These are phyloP conservation scores for Turnix velox DNA, from an alignment of 2,113 vertebrate genomes.

Conservation along the genomic window DNA sequence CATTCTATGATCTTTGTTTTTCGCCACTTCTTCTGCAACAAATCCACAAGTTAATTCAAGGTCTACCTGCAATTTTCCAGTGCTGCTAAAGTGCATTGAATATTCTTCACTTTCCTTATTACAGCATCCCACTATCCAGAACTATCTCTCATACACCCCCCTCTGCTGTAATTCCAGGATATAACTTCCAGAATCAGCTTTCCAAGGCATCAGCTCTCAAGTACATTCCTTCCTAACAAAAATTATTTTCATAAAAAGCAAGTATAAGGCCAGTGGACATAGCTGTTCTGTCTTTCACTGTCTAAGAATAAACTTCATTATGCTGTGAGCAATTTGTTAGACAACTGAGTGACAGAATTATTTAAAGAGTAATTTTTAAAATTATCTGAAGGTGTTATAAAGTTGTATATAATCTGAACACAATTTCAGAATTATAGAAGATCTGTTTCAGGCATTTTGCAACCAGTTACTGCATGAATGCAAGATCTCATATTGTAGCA, in stretches of 20 bases:
- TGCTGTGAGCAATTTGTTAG: slow-evolving; percentile 18
- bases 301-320: slow-evolving; percentile 18
- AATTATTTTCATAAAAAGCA: neutral
- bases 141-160: neutral
- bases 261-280: neutral
- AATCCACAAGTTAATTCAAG: neutral
- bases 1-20: neutral
- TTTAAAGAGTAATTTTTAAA: slow-evolving; percentile 16
- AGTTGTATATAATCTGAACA: neutral
- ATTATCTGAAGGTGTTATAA: slow-evolving; percentile 23
- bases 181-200: neutral
- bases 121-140: neutral
- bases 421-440: neutral
- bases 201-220: neutral
- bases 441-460: neutral
- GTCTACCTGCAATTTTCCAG: neutral
- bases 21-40: neutral
- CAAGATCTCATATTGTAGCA: neutral
- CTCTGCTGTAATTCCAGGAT: neutral
- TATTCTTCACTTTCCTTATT: neutral
- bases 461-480: neutral
- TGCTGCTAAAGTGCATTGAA: neutral
- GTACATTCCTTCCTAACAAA: neutral
- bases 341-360: slow-evolving; percentile 30
- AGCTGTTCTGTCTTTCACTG: neutral